Evolutionary conservation across 2,113 vertebrate genomes (phyloP), one percentile per base, ranked within the genome.

Genomic region (Phaethon lepturus): DNA sequence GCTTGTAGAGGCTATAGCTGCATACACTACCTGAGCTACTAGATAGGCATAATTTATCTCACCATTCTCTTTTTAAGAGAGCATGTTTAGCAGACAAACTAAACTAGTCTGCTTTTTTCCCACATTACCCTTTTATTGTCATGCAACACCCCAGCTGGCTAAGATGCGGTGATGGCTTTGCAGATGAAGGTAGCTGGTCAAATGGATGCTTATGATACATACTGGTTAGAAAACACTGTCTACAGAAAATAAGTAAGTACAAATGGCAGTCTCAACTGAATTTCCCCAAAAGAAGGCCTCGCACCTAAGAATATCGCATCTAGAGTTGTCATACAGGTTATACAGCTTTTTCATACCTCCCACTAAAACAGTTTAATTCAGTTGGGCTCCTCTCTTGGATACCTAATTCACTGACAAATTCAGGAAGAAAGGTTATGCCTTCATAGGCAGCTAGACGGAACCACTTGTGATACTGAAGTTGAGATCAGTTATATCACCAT

Each of bases 361-460:
- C n/a, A 55, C 23, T 29, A 25, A 67, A 80, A 73, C 13, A 40
- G 28, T 33, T 58, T 58, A 25, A 49, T 73, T 78, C 28, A 33
- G 11, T 11, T 64, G 64, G 10, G 31, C 14, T 84, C 9, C 29
- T 69, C n/a, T 81, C 60, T 58, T 42, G 52, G 42, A 16, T 67
- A 62, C 7, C 31, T 72, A 56, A 60, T 86, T 95, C 50, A 40
- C 63, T 56, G 33, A 53, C 26, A 42, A 31, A 25, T 75, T 93
- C 64, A 45, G 68, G 86, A 92, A 80, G 69, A 69, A 96, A 95
- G 60, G 31, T 91, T 71, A 35, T 80, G 15, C 81, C 86, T 94
- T 96, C 45, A 3, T 12, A 38, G 68, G 60, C 93, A 89, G 24
- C 83, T 90, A 45, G 53, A 95, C 0, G 1, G 62, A 84, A 73